Base-by-base conservation (phyloP, 2,797 vertebrate species). In the Synaphobranchus kaupii region DNA sequence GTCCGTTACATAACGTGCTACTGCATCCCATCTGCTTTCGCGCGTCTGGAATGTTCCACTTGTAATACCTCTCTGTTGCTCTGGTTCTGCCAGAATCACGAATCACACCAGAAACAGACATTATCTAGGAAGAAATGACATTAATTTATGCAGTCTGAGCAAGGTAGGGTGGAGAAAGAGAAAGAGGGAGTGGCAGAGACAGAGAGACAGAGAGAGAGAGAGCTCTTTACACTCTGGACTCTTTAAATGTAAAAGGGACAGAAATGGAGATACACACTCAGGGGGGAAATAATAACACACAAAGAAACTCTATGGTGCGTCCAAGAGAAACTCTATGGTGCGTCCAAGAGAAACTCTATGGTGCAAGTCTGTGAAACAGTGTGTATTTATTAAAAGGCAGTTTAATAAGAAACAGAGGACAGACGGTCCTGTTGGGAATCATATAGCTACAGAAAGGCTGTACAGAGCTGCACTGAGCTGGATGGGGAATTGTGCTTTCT, bases 371-470 rank as follows among this genome's bases (percentile, higher is more conserved):
- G 20, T 66, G 50, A 87, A 12, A 71, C 83, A 89, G 90, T 89
- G 91, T 92, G 90, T 86, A 89, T 78, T 91, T 48, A 85, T 92
- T 90, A 63, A 22, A 58, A 47, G 28, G 34, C 34, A 85, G 78
- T 52, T 89, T 91, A 92, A 94, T 94, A 90, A 90, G 90, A 93
- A 95, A 88, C 90, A 94, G 92, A 92, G 4, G 44, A 84, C 39
- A 28, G 66, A 88, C 88, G 89, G 82, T 88, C 88, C 22, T 87
- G 84, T 89, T 89, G 84, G 88, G 88, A 92, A 85, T 80, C 88
- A 83, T 48, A 89, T 73, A 71, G 47, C 54, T 22, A 25, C 80
- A 87, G 81, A 71, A 68, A 71, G 60, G 66, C 83, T 73, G 88
- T n/a, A 3, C 83, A 81, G 54, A 76, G 44, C 58, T 83, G 60